Percentiles rank a stretch among this genome's conserved stretches.
Evolutionary conservation across 2,797 vertebrate genomes (phyloP).

Genomic region (Streptopelia turtur): DNA sequence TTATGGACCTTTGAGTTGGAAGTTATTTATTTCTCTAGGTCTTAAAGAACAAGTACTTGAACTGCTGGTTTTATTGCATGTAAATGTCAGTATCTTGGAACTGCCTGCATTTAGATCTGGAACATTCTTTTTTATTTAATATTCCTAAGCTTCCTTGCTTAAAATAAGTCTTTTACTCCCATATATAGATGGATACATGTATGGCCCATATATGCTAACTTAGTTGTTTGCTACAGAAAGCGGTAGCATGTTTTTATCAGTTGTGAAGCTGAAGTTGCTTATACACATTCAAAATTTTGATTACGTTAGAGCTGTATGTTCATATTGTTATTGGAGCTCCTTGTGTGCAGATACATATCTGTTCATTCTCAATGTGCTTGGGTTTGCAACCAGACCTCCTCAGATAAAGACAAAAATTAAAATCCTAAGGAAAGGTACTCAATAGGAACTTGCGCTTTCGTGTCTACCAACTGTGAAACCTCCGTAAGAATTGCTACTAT

Average conservation of each 20-base stretch:
- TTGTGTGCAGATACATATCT: not conserved
- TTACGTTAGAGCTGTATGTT: not conserved
- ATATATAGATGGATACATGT: accelerated
- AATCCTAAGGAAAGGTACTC: not conserved
- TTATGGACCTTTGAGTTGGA: constrained; percentile 20
- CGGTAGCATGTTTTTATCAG: not conserved
- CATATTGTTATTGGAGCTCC: accelerated
- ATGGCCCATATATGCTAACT: not conserved
- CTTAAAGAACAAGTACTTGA: not conserved
- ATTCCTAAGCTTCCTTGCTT: not conserved
- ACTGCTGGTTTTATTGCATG: not conserved
- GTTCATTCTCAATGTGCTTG: not conserved
- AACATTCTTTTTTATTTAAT: not conserved
- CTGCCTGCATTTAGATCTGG: not conserved
- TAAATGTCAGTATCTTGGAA: not conserved
- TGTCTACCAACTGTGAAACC: not conserved
- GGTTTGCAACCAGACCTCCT: not conserved
- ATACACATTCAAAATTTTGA: not conserved
- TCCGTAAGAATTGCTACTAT: not conserved
- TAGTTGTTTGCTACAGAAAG: not conserved
- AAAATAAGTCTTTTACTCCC: accelerated
- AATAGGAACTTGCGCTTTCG: not conserved
- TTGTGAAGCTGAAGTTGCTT: not conserved
- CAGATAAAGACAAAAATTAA: not conserved
- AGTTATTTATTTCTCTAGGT: not conserved